Percentiles rank a stretch among this genome's conserved stretches.
phyloP scores from a whole-genome alignment of 2,888 invertebrate genomes.

The Pammene aurita region DNA sequence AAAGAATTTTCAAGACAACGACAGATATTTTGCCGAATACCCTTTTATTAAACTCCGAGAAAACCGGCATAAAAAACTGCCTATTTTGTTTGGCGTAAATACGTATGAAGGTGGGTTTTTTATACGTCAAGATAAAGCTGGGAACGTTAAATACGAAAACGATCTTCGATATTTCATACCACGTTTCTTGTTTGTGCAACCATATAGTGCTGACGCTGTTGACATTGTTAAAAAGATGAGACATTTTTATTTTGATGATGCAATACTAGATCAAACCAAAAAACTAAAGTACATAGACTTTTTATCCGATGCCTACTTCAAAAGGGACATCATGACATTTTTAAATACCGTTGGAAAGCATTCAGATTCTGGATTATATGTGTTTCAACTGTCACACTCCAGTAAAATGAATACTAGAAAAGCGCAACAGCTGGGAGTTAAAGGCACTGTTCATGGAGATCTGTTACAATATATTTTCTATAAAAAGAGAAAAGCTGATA shows the following conservation, averaged over 20 bases:
- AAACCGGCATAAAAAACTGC: slow-evolving; percentile 60
- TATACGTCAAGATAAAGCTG: slow-evolving; percentile 53
- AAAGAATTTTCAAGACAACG: slow-evolving; percentile 59
- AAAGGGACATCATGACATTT: slow-evolving; percentile 57
- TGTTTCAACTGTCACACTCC: slow-evolving; percentile 62
- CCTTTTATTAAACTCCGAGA: slow-evolving; percentile 56
- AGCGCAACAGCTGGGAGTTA: slow-evolving; percentile 61
- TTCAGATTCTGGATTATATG: slow-evolving; percentile 51
- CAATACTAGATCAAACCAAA: slow-evolving; percentile 46
- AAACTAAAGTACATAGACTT: slow-evolving; percentile 59
- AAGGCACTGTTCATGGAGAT: slow-evolving; percentile 71
- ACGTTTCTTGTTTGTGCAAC: slow-evolving; percentile 51
- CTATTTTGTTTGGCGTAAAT: slow-evolving; percentile 57
- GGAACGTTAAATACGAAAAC: slow-evolving; percentile 56
- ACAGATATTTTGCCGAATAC: slow-evolving; percentile 60
- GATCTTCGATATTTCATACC: slow-evolving; percentile 66
- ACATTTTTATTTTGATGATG: slow-evolving; percentile 62
- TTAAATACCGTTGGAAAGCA: slow-evolving; percentile 55
- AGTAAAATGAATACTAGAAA: slow-evolving; percentile 67
- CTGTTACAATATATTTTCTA: slow-evolving; percentile 71
- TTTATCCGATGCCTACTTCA: slow-evolving; percentile 62
- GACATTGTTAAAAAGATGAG: slow-evolving; percentile 52
- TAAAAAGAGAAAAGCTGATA: slow-evolving; percentile 59
- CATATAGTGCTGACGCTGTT: slow-evolving; percentile 46
- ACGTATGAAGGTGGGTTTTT: slow-evolving; percentile 69